phyloP scores from a whole-genome alignment of 2,888 invertebrate species.

The Pterostichus madidus region DNA sequence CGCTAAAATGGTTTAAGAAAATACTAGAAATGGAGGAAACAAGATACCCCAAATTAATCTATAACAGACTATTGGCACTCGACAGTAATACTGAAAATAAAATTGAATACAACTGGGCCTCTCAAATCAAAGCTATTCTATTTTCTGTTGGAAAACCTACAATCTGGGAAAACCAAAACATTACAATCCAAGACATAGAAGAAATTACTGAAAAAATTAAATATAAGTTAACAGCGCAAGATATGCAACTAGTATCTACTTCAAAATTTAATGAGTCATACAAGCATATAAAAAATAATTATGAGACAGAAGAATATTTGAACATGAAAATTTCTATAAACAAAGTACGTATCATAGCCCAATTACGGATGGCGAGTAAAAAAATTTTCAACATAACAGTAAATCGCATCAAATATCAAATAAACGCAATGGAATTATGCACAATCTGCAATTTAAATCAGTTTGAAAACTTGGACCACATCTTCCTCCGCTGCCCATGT shows the following conservation, averaged over 20 bases:
- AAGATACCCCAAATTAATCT: not conserved
- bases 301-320: not conserved
- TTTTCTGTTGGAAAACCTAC: not conserved
- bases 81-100: not conserved
- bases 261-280: slow-evolving; percentile 13
- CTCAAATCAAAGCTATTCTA: no score
- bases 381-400: not conserved
- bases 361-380: slow-evolving; percentile 1
- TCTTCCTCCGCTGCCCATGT: no score
- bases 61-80: not conserved
- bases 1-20: slow-evolving; percentile 12
- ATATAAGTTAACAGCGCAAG: not conserved
- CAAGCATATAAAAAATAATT: no score
- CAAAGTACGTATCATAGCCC: not conserved
- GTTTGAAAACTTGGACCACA: no score
- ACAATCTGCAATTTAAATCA: no score
- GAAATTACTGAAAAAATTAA: not conserved
- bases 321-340: not conserved
- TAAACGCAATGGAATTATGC: no score
- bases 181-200: slow-evolving; percentile 3
- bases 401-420: not conserved
- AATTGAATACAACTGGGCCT: not conserved
- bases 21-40: not conserved
- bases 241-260: not conserved
- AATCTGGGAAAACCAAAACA: slow-evolving; percentile 7